Base-by-base conservation (phyloP, 64 coral and sea anemone species). In the Exaiptasia diaphana region DNA sequence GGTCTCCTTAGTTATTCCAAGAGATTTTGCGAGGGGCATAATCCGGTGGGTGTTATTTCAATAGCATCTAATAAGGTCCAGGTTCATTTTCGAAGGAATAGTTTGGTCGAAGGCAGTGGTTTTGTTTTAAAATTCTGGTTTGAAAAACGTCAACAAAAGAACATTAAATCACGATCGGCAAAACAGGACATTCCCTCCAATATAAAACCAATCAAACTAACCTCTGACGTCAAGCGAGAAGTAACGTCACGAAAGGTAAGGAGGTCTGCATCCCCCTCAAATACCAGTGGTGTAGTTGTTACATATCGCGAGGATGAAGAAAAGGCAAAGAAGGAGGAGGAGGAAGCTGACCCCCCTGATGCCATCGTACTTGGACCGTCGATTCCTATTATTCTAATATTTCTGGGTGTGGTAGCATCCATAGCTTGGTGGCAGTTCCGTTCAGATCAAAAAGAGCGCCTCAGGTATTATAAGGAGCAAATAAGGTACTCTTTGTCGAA, bases 381-480 rank as follows among this genome's bases (percentile, higher is more conserved):
- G 5, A 73, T 73, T 48, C 69, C 69, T 2, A 73, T 73, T 49
- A 73, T 73, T 49, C 44, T 73, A 40, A 73, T 73, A 41, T 73
- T 73, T 49, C 17, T 73, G 13, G 69, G 69, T 25, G 69, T 73
- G 17, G 69, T 73, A 20, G 11, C 20, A 25, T 29, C 69, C 4
- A 73, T 73, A 15, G 69, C 69, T 73, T 73, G 69, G 69, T 73
- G 69, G 69, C 39, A 73, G 38, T 27, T 73, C 38, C 14, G 69
- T 15, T 43, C 38, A 24, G 69, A 73, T 73, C 14, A 73, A 49
- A 73, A 73, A 49, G 69, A 73, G 69, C 38, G 69, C 3, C 38
- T 73, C 28, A 73, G 69, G 69, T 73, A 73, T 49, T 45, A 49
- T 73, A 73, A 49, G 69, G 61, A 65, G 61, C 61, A 65, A 65